Evolutionary conservation across 2,888 invertebrate species (phyloP).

Genomic region (Diaprepes abbreviatus): DNA sequence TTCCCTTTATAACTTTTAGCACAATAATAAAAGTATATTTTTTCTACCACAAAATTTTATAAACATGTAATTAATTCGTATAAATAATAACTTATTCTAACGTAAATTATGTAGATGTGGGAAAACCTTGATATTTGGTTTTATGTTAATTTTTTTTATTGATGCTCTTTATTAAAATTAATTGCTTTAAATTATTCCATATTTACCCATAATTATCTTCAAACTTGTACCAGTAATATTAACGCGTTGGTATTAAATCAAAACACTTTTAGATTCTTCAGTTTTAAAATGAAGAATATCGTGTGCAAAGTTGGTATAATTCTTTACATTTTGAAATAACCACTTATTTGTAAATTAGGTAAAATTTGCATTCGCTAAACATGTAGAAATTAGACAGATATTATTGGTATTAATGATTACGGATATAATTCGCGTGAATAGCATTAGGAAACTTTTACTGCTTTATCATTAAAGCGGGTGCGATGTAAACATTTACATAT

Average conservation of each 20-base stretch:
- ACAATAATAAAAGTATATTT: neutral
- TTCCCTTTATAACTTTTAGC: too few species aligned
- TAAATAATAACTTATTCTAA: neutral
- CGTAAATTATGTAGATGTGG: slow-evolving; percentile 13
- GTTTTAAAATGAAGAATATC: neutral
- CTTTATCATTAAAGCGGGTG: too few species aligned
- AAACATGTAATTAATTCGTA: slow-evolving; percentile 8
- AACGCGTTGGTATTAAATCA: neutral
- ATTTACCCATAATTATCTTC: slow-evolving; percentile 2
- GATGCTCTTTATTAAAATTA: slow-evolving; percentile 17
- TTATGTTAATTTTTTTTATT: slow-evolving; percentile 21
- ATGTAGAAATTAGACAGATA: too few species aligned
- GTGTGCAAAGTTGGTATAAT: neutral
- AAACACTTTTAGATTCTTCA: neutral
- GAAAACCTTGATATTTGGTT: slow-evolving; percentile 20
- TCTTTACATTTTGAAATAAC: neutral
- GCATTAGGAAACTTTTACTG: too few species aligned
- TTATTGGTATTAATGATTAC: too few species aligned
- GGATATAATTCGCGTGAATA: too few species aligned
- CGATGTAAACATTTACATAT: too few species aligned
- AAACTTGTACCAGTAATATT: neutral
- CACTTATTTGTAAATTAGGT: neutral
- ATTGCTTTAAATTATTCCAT: slow-evolving; percentile 12
- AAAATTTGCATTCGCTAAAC: too few species aligned
- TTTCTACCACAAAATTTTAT: neutral